Percentiles rank a stretch among this genome's conserved stretches.
Conservation (phyloP, 1,140 invertebrate genomes). For the Heliconius nattereri region DNA sequence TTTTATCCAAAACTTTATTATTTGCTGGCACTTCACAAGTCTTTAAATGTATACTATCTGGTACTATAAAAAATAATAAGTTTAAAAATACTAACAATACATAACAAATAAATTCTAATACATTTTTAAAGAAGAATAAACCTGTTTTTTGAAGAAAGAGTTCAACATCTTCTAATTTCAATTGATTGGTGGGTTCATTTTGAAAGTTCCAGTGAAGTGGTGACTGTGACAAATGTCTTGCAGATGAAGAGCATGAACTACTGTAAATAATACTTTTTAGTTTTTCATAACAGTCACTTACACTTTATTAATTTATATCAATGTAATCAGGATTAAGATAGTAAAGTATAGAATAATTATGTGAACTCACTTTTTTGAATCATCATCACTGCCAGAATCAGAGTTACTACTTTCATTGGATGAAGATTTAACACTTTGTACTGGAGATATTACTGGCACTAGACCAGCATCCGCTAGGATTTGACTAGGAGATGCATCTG, state of each 20-base stretch:
- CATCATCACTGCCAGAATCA: slow-evolving; percentile 77
- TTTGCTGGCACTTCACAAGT: slow-evolving; percentile 34
- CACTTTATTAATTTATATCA: background rate
- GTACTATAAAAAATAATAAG: slow-evolving; percentile 27
- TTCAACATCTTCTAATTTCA: slow-evolving; percentile 73
- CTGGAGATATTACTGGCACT: slow-evolving; percentile 65
- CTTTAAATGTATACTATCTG: slow-evolving; percentile 37
- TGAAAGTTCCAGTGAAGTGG: slow-evolving; percentile 64
- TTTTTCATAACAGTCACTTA: background rate
- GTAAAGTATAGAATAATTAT: background rate
- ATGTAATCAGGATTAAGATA: background rate
- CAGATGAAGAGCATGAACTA: slow-evolving; percentile 51
- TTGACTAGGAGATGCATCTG: slow-evolving; percentile 72
- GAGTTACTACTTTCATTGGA: slow-evolving; percentile 67
- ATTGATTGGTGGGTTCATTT: slow-evolving; percentile 59
- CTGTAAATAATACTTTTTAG: slow-evolving; percentile 36
- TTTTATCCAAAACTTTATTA: slow-evolving; percentile 47
- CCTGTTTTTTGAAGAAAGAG: slow-evolving; percentile 71
- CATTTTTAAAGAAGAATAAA: slow-evolving; percentile 27
- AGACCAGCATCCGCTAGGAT: slow-evolving; percentile 73
- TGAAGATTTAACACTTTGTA: slow-evolving; percentile 64
- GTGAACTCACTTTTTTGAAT: slow-evolving; percentile 66
- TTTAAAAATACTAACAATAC: slow-evolving; percentile 29
- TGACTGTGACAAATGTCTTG: slow-evolving; percentile 60
- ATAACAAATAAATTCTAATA: background rate